A percentile compares a stretch with the other conserved stretches of the same genome.
phyloP scores from a whole-genome alignment of 2,797 vertebrate genomes.

The Pseudomugil gertrudae region DNA sequence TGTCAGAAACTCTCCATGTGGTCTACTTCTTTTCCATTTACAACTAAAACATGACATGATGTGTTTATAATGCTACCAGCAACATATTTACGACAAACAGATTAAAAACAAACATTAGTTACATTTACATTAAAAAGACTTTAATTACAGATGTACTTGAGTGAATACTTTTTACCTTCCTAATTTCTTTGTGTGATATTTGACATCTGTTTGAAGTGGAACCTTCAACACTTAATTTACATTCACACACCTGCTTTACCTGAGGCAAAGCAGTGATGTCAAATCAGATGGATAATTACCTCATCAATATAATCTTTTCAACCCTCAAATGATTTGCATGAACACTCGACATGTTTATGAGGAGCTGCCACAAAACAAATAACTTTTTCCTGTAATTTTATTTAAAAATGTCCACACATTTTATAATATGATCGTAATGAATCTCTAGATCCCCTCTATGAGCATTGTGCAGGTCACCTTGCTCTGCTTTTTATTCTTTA shows the following conservation, averaged over 20 bases:
- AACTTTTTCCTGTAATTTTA: background rate
- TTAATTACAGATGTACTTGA: background rate
- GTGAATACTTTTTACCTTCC: background rate
- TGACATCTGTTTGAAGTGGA: conserved; percentile 7
- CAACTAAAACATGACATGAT: too few species aligned
- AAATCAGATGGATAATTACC: conserved; percentile 35
- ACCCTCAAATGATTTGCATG: conserved; percentile 27
- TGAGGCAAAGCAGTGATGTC: conserved; percentile 19
- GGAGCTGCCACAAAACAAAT: conserved; percentile 8
- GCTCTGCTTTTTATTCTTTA: conserved; percentile 5
- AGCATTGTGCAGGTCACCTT: background rate
- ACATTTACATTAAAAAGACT: background rate
- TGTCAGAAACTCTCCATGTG: too few species aligned
- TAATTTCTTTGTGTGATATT: background rate
- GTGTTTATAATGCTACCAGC: too few species aligned
- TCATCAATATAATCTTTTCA: conserved; percentile 14
- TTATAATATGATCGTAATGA: background rate
- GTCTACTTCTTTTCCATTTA: background rate
- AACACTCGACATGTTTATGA: conserved; percentile 15
- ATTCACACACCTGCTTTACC: conserved; percentile 54
- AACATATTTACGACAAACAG: background rate
- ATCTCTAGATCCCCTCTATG: background rate
- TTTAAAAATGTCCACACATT: background rate
- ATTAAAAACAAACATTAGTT: background rate
- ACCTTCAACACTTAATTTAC: background rate